Conservation (phyloP, 2,113 vertebrate species). For the Muscicapa adusta region DNA sequence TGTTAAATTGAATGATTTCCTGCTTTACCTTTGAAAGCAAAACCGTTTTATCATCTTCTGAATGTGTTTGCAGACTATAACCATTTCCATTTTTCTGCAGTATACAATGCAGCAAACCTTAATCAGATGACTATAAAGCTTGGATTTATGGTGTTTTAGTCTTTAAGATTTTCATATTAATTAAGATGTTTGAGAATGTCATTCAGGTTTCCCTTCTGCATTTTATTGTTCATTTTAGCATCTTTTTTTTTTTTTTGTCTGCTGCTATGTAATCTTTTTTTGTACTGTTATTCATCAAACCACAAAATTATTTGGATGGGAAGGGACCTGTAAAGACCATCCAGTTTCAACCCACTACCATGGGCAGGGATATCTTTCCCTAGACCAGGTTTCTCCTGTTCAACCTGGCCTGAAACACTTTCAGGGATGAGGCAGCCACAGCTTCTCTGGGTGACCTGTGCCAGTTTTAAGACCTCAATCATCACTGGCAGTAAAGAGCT, state of each 20-base stretch:
- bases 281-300: not conserved
- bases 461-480: not conserved
- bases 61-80: conserved; percentile 52
- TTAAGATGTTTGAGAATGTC: conserved; percentile 52
- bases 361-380: not conserved
- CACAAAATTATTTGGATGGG: not conserved
- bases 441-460: not conserved
- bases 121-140: conserved; percentile 14
- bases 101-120: not conserved
- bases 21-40: conserved; percentile 57
- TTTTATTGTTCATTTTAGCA: conserved; percentile 40
- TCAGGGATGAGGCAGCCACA: not conserved
- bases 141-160: conserved; percentile 27
- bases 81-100: conserved; percentile 34
- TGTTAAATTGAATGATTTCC: conserved; percentile 67
- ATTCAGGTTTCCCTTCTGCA: conserved; percentile 27
- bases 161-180: conserved; percentile 56
- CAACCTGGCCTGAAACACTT: not conserved
- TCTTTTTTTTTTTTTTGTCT: not conserved
- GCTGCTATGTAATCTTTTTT: not conserved
- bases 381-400: not conserved
- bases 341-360: not conserved
- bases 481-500: not conserved
- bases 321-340: not conserved
- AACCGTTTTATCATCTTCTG: conserved; percentile 40